Percentiles rank a stretch among this genome's conserved stretches.
These are phyloP conservation scores for Abramis brama DNA, from an alignment of 2,113 vertebrate species.

Conservation along the genomic window DNA sequence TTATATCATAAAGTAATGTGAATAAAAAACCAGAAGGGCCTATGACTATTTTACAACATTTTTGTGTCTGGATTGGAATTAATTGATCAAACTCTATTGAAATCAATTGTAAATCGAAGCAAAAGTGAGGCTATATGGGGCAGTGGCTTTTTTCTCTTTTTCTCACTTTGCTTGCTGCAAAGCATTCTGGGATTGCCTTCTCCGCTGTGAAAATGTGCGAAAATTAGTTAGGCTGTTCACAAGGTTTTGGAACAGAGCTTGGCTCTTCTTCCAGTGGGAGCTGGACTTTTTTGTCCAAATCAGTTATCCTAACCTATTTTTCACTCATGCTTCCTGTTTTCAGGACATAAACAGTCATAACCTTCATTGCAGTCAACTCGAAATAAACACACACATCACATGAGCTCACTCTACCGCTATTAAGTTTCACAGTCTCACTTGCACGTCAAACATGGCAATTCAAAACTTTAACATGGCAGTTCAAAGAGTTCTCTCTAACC, in stretches of 20 bases:
- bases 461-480: constrained; percentile 25
- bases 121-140: not conserved
- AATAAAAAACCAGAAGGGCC: too few relatives aligned
- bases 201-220: too few relatives aligned
- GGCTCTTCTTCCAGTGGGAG: not conserved
- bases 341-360: constrained; percentile 5
- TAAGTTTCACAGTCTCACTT: not conserved
- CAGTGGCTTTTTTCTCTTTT: not conserved
- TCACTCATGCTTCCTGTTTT: not conserved
- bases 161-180: not conserved
- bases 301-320: not conserved
- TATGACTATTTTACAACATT: too few relatives aligned
- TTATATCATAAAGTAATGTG: too few relatives aligned
- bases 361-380: not conserved
- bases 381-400: constrained; percentile 24
- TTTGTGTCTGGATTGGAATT: not conserved
- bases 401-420: not conserved
- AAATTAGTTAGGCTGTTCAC: not conserved
- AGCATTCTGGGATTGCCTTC: not conserved
- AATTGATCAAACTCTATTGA: not conserved
- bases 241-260: not conserved
- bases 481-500: constrained; percentile 24
- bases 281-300: not conserved
- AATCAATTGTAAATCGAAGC: not conserved
- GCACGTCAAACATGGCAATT: not conserved